Conservation (phyloP, 2,113 vertebrate genomes). For the Pluvianellus socialis region DNA sequence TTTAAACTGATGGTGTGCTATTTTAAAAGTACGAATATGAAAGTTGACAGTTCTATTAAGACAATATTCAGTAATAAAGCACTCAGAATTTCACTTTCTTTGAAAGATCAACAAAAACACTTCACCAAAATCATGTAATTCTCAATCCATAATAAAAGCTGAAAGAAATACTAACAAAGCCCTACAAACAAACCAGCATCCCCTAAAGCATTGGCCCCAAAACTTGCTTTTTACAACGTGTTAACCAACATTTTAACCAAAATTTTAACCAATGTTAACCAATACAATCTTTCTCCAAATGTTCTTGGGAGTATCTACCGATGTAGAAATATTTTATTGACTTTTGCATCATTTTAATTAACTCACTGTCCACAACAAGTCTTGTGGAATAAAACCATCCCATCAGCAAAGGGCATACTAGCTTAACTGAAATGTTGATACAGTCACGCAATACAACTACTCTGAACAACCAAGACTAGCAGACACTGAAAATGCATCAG, state of each 20-base stretch:
- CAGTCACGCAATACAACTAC: neutral
- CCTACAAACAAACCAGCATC: neutral
- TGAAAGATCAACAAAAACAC: neutral
- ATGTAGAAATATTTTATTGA: neutral
- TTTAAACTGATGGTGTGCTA: neutral
- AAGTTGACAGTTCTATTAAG: neutral
- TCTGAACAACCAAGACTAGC: neutral
- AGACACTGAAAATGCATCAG: neutral
- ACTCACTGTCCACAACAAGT: neutral
- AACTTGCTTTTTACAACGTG: neutral
- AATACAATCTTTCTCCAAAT: neutral
- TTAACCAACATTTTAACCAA: neutral
- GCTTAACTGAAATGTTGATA: neutral
- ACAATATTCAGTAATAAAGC: neutral
- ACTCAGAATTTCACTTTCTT: neutral
- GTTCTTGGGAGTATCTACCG: neutral
- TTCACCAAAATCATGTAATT: neutral
- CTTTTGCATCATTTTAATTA: neutral
- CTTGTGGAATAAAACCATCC: neutral
- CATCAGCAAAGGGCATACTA: neutral
- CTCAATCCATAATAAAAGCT: neutral
- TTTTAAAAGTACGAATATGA: neutral
- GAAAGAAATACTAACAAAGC: neutral
- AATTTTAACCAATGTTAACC: no score
- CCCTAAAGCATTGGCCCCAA: neutral